Conservation (phyloP, 2,888 invertebrate species). For the Didymodactylos carnosus region DNA sequence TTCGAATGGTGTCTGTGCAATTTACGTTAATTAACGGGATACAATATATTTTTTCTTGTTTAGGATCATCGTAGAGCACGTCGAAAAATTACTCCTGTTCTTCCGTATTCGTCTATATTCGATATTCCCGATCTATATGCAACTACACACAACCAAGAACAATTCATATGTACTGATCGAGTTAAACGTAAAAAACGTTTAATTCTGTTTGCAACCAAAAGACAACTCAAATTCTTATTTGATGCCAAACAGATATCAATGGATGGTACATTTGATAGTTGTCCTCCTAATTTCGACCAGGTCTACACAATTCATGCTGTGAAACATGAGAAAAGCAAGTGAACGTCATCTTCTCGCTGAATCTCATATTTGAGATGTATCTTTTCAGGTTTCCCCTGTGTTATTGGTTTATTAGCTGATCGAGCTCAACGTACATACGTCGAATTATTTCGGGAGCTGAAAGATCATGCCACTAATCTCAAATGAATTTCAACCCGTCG, state of each 20-base stretch:
- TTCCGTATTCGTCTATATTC: no score
- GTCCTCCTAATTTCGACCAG: background rate
- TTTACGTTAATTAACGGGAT: no score
- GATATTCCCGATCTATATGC: no score
- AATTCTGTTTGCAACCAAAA: no score
- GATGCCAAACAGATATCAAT: background rate
- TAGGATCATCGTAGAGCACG: no score
- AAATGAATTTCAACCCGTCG: background rate
- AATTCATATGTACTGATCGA: no score
- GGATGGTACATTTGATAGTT: background rate
- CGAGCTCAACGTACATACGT: background rate
- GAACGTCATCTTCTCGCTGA: background rate
- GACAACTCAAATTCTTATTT: background rate
- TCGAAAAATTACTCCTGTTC: no score
- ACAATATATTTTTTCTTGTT: no score
- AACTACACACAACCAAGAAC: no score
- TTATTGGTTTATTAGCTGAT: background rate
- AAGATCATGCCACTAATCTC: background rate
- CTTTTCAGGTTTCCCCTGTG: background rate
- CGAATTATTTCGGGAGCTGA: background rate
- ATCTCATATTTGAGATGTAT: background rate
- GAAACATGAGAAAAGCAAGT: background rate
- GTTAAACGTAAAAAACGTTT: no score
- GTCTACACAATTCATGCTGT: background rate
- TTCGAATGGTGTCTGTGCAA: no score